phyloP scores from a whole-genome alignment of 1,140 invertebrate genomes.

The Tetragnatha versicolor region DNA sequence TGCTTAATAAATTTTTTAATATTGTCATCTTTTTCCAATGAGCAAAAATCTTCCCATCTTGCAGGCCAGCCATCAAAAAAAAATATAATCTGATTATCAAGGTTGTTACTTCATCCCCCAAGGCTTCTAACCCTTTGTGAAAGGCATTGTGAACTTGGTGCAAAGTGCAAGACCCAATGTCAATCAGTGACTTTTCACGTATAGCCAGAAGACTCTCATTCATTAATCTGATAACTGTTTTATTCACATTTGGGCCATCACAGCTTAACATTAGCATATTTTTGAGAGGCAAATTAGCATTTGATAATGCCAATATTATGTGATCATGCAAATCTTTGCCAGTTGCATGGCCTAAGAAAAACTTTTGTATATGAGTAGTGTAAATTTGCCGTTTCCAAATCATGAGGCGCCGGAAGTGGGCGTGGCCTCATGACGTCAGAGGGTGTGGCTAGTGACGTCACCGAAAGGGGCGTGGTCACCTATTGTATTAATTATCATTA shows the following conservation, averaged over 20 bases:
- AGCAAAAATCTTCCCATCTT: conserved; percentile 54
- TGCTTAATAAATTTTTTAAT: conserved; percentile 58
- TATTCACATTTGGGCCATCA: conserved; percentile 43
- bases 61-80: conserved; percentile 40
- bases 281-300: conserved; percentile 8
- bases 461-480: no score
- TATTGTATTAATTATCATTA: no score
- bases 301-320: conserved; percentile 5
- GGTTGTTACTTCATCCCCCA: conserved; percentile 50
- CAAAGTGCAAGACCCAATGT: conserved; percentile 58
- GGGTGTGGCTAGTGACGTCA: no score
- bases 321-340: neutral
- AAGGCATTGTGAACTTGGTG: conserved; percentile 47
- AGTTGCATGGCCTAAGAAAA: conserved; percentile 28
- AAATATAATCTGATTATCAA: neutral
- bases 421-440: no score
- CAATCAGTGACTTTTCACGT: conserved; percentile 17
- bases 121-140: conserved; percentile 56
- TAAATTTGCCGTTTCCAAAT: neutral
- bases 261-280: conserved; percentile 43
- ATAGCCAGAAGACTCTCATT: neutral
- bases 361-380: conserved; percentile 8
- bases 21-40: conserved; percentile 33
- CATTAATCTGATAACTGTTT: conserved; percentile 33
- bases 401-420: neutral